phyloP scores from a whole-genome alignment of 2,888 invertebrate species.

The Platycheirus rosarum region DNA sequence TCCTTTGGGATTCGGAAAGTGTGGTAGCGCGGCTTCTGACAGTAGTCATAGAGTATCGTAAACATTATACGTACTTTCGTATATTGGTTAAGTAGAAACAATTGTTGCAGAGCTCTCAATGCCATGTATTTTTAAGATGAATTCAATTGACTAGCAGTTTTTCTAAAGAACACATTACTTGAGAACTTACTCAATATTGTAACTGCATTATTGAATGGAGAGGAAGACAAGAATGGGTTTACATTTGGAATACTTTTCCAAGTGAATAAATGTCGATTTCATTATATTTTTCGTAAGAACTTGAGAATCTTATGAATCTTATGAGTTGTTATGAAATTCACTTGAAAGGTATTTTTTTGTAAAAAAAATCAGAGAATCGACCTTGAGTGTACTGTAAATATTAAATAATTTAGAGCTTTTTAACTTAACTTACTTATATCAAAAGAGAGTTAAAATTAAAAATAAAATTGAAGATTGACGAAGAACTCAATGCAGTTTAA shows the following conservation, averaged over 20 bases:
- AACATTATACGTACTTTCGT: conserved; percentile 41
- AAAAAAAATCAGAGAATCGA: no score
- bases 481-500: no score
- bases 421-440: no score
- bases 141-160: conserved; percentile 44
- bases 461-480: no score
- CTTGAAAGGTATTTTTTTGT: no score
- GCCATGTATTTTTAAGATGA: conserved; percentile 56
- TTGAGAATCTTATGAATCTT: no score
- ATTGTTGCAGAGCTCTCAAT: conserved; percentile 53
- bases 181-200: conserved; percentile 36
- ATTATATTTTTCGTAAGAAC: not conserved
- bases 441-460: no score
- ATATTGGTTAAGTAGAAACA: conserved; percentile 34
- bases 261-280: not conserved
- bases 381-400: no score
- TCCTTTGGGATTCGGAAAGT: conserved; percentile 42
- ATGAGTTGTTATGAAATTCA: no score
- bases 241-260: not conserved
- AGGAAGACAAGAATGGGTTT: not conserved
- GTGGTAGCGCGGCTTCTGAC: conserved; percentile 1
- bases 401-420: no score
- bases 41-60: not conserved
- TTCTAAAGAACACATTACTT: conserved; percentile 25
- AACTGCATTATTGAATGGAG: not conserved